Evolutionary conservation across 2,113 vertebrate species (phyloP).

Genomic region (Atherinomorus stipes): DNA sequence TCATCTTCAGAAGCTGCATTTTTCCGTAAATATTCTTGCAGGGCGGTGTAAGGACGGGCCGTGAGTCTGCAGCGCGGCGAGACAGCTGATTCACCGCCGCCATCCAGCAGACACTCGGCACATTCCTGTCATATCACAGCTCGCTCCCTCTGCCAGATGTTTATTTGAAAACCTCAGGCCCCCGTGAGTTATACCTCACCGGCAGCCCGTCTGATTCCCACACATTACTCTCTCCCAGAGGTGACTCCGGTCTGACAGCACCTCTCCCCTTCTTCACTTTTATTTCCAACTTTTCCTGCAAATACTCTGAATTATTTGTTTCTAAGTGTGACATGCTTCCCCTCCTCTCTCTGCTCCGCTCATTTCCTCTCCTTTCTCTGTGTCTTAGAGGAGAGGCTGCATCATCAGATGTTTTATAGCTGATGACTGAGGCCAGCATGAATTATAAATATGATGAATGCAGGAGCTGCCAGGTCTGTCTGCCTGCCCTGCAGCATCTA

Average conservation of each 20-base stretch:
- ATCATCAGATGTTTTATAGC: constrained; percentile 69
- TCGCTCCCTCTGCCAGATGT: constrained; percentile 37
- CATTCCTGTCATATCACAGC: constrained; percentile 62
- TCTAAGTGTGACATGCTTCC: constrained; percentile 34
- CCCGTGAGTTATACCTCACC: constrained; percentile 43
- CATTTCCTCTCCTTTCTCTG: constrained; percentile 39
- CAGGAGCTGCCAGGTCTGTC: constrained; percentile 46
- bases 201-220: constrained; percentile 47
- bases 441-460: constrained; percentile 77
- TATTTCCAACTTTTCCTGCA: constrained; percentile 41
- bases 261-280: constrained; percentile 25
- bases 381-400: constrained; percentile 57
- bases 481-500: constrained; percentile 12
- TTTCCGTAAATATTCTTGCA: too few relatives aligned
- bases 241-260: constrained; percentile 47
- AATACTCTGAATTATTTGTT: constrained; percentile 71
- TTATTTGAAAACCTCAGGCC: constrained; percentile 40
- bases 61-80: too few relatives aligned
- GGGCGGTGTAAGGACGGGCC: too few relatives aligned
- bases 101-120: constrained; percentile 35
- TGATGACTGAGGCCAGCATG: constrained; percentile 69
- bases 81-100: constrained; percentile 55
- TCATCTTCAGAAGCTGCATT: too few relatives aligned
- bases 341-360: constrained; percentile 45
- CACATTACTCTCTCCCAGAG: constrained; percentile 55